Conservation (phyloP, 2,797 vertebrate genomes). For the Tachyglossus aculeatus region DNA sequence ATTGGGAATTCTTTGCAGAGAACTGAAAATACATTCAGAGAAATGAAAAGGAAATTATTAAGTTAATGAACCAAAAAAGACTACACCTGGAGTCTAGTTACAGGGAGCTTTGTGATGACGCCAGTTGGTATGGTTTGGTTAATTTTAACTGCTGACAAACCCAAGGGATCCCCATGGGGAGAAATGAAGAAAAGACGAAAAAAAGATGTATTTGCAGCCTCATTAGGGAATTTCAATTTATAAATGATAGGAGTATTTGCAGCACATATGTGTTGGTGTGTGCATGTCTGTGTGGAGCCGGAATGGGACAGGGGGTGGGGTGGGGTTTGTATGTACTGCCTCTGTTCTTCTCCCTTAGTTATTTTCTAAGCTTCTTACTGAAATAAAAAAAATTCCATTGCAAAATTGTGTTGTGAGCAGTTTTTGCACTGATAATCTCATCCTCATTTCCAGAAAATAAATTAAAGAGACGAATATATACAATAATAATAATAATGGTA, state of each 20-base stretch:
- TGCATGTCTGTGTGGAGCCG: too few species aligned
- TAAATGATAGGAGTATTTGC: too few species aligned
- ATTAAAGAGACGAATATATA: slow-evolving; percentile 34
- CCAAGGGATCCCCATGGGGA: not conserved
- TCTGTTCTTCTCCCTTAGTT: too few species aligned
- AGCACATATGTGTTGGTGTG: too few species aligned
- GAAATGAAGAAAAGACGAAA: not conserved
- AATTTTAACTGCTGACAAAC: slow-evolving; percentile 28
- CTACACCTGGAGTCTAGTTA: slow-evolving; percentile 4
- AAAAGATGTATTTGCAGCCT: not conserved
- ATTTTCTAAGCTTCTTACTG: too few species aligned
- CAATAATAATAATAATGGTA: too few species aligned
- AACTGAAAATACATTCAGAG: not conserved
- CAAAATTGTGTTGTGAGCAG: slow-evolving; percentile 6
- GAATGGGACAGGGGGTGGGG: too few species aligned
- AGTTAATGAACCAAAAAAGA: not conserved
- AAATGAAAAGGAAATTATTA: not conserved
- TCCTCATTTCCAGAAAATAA: slow-evolving; percentile 41
- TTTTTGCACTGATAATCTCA: slow-evolving; percentile 3
- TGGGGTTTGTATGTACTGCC: too few species aligned
- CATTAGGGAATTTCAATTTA: not conserved
- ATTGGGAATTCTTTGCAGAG: slow-evolving; percentile 5
- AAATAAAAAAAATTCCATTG: slow-evolving; percentile 13
- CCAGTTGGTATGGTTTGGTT: slow-evolving; percentile 10
- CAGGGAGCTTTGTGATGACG: slow-evolving; percentile 34